These are phyloP conservation scores for Batillaria attramentaria DNA, from an alignment of 1,140 invertebrate species.

Conservation along the genomic window DNA sequence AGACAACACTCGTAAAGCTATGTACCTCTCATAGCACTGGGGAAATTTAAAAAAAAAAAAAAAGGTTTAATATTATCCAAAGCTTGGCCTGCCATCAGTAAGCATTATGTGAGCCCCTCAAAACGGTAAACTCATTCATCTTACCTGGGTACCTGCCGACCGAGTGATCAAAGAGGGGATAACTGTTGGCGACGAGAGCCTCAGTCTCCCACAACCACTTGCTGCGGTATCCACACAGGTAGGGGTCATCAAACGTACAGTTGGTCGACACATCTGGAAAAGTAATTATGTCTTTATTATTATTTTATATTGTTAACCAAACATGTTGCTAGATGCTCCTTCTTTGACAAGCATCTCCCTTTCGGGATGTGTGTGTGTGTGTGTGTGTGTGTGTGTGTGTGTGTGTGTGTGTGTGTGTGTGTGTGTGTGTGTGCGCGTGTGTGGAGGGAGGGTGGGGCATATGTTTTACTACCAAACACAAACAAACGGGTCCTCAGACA, in stretches of 20 bases:
- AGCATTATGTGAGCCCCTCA: neutral
- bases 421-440: too few relatives aligned
- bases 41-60: too few relatives aligned
- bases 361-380: too few relatives aligned
- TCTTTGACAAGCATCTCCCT: neutral
- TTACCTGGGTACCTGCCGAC: slow-evolving; percentile 54
- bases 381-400: slow-evolving; percentile 10
- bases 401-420: too few relatives aligned
- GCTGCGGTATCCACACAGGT: slow-evolving; percentile 45
- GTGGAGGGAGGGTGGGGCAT: too few relatives aligned
- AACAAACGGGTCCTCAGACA: too few relatives aligned
- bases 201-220: slow-evolving; percentile 28
- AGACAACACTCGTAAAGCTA: too few relatives aligned
- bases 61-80: too few relatives aligned
- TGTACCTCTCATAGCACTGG: too few relatives aligned
- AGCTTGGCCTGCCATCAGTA: neutral
- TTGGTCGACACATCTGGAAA: slow-evolving; percentile 50
- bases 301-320: neutral
- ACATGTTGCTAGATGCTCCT: neutral
- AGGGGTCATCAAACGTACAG: slow-evolving; percentile 58
- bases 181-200: slow-evolving; percentile 33
- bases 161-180: slow-evolving; percentile 56
- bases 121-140: slow-evolving; percentile 3
- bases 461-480: too few relatives aligned
- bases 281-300: slow-evolving; percentile 1